These are phyloP conservation scores for Etia nguti DNA, from an alignment of 2,113 vertebrate genomes.

Conservation along the genomic window DNA sequence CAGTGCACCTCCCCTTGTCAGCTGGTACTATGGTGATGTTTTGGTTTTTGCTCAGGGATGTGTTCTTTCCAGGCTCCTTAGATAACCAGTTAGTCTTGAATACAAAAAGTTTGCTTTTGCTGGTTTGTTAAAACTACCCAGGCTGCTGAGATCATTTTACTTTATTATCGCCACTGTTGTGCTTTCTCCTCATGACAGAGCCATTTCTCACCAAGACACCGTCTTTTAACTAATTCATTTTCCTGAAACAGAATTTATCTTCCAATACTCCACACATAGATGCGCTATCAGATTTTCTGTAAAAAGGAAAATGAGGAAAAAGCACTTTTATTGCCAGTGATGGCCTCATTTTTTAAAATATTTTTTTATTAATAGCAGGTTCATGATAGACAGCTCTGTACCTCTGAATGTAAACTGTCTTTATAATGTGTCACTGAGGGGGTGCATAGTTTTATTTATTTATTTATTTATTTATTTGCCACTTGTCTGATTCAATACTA, in stretches of 20 bases:
- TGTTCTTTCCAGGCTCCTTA: not conserved
- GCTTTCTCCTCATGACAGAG: constrained; percentile 59
- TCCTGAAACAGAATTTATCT: constrained; percentile 62
- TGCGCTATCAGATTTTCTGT: constrained; percentile 25
- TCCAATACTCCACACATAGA: constrained; percentile 33
- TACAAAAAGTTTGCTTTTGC: not conserved
- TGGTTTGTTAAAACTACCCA: not conserved
- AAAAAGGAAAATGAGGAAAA: constrained; percentile 1
- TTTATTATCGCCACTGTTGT: constrained; percentile 58
- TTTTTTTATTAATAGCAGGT: not conserved
- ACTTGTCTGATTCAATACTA: constrained; percentile 16
- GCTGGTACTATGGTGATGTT: not conserved
- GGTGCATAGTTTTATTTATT: constrained; percentile 23
- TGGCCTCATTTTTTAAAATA: not conserved
- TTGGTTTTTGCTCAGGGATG: fast-evolving
- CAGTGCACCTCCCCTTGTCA: not conserved
- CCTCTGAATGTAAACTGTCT: constrained; percentile 33
- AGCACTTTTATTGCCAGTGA: constrained; percentile 10
- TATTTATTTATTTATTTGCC: not conserved
- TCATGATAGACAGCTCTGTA: constrained; percentile 20
- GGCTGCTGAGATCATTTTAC: constrained; percentile 50
- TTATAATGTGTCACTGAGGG: constrained; percentile 1
- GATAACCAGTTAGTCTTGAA: not conserved
- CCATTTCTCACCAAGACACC: constrained; percentile 65
- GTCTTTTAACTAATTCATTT: constrained; percentile 69